These are phyloP conservation scores for Eupeodes luniger DNA, from an alignment of 2,888 invertebrate genomes.

Conservation along the genomic window DNA sequence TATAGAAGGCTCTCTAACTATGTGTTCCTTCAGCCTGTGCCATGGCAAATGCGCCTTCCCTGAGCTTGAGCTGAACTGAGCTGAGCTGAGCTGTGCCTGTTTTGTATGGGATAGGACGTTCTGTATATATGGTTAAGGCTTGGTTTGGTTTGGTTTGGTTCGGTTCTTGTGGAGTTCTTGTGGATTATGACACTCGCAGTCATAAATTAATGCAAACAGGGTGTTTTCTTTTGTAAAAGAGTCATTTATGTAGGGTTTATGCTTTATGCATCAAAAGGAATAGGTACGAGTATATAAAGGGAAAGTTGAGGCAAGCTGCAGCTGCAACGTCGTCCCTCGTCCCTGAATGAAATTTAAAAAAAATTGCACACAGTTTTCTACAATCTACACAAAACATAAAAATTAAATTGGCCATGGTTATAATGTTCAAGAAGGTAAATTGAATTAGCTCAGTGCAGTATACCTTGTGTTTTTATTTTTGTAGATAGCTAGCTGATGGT, in stretches of 20 bases:
- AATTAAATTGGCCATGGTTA: conserved; percentile 48
- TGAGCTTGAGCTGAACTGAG: no score
- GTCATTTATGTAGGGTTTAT: conserved; percentile 56
- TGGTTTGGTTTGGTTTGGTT: no score
- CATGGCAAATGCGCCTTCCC: no score
- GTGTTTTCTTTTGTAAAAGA: conserved; percentile 59
- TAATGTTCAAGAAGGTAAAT: conserved; percentile 32
- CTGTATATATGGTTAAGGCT: background rate
- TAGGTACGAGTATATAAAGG: background rate
- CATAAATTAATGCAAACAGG: conserved; percentile 74
- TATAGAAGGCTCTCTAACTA: conserved; percentile 32
- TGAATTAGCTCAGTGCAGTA: conserved; percentile 47
- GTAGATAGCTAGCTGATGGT: no score
- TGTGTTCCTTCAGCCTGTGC: background rate
- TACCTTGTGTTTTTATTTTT: background rate
- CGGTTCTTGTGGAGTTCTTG: conserved; percentile 19
- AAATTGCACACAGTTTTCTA: conserved; percentile 19
- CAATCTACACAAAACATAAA: conserved; percentile 17
- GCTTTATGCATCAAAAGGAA: conserved; percentile 56
- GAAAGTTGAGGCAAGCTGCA: background rate
- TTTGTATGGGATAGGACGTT: background rate
- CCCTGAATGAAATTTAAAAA: background rate
- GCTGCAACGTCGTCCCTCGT: no score
- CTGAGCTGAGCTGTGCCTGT: background rate
- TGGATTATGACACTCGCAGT: conserved; percentile 72